Percentiles rank a stretch among this genome's conserved stretches.
These are phyloP conservation scores for Chionodraco myersi DNA, from an alignment of 2,113 vertebrate species.

Conservation along the genomic window DNA sequence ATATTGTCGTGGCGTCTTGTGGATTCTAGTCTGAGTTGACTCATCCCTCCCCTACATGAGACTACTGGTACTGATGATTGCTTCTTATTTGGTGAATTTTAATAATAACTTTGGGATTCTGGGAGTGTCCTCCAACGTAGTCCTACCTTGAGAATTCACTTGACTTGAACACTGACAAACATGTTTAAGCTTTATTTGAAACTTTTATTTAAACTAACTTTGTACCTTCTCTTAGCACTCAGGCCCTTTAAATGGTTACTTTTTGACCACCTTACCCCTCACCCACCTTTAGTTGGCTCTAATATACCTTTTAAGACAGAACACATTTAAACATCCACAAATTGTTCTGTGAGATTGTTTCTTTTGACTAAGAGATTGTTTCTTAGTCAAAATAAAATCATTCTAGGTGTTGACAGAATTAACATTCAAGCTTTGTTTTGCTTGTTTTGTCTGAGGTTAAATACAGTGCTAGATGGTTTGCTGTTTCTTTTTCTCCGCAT, in stretches of 20 bases:
- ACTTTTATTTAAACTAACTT: not conserved
- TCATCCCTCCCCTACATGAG: constrained; percentile 36
- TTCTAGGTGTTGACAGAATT: constrained; percentile 19
- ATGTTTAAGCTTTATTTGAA: constrained; percentile 22
- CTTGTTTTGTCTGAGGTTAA: constrained; percentile 24
- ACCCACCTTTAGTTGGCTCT: not conserved
- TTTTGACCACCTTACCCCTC: not conserved
- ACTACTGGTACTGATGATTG: constrained; percentile 48
- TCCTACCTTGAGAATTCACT: constrained; percentile 47
- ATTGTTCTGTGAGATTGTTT: constrained; percentile 22
- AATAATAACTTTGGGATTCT: constrained; percentile 59
- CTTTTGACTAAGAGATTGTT: constrained; percentile 14
- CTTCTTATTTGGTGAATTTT: constrained; percentile 57
- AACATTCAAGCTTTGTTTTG: constrained; percentile 20
- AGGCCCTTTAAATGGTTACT: constrained; percentile 29
- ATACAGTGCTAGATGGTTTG: constrained; percentile 2
- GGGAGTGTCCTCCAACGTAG: constrained; percentile 51
- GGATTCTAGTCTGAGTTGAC: constrained; percentile 39
- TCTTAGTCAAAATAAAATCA: constrained; percentile 36
- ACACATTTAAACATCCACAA: not conserved
- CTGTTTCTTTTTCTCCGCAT: constrained; percentile 19
- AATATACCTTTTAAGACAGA: constrained; percentile 1
- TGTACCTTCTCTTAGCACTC: constrained; percentile 31
- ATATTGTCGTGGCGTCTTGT: constrained; percentile 18
- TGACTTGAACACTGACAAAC: constrained; percentile 46